Evolutionary conservation across 2,113 vertebrate genomes (phyloP).

Genomic region (Epinephelus lanceolatus): DNA sequence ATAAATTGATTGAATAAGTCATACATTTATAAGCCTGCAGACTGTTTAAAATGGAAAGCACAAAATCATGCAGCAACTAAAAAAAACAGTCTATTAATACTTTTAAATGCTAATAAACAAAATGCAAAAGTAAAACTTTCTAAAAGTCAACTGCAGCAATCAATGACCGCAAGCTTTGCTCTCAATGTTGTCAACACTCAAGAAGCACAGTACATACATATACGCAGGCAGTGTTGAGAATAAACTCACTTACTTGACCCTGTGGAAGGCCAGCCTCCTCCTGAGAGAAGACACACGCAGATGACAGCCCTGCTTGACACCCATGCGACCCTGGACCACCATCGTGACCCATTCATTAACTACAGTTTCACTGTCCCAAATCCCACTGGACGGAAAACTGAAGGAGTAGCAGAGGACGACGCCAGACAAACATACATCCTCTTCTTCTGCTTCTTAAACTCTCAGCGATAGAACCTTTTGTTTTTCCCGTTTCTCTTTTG

Average conservation of each 20-base stretch:
- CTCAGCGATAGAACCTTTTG: not conserved
- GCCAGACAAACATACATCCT: not conserved
- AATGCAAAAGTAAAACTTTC: not conserved
- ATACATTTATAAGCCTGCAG: too few relatives aligned
- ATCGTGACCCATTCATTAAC: constrained; percentile 46
- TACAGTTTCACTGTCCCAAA: not conserved
- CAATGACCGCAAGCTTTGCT: not conserved
- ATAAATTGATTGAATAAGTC: too few relatives aligned
- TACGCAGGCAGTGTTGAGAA: not conserved
- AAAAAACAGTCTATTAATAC: too few relatives aligned
- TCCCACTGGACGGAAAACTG: not conserved
- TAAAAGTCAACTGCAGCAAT: not conserved
- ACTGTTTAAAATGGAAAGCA: too few relatives aligned
- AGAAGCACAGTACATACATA: not conserved
- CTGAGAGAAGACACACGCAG: constrained; percentile 65
- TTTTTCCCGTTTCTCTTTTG: not conserved
- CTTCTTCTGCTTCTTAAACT: not conserved
- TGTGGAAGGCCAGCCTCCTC: constrained; percentile 68
- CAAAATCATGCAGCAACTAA: too few relatives aligned
- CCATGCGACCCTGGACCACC: constrained; percentile 71
- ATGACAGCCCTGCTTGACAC: constrained; percentile 67
- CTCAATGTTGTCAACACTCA: not conserved
- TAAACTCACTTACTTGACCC: constrained; percentile 67
- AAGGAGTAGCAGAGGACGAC: not conserved
- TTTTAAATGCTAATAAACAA: not conserved